Evolutionary conservation across 2,797 vertebrate species (phyloP).

Genomic region (Falco berigora): DNA sequence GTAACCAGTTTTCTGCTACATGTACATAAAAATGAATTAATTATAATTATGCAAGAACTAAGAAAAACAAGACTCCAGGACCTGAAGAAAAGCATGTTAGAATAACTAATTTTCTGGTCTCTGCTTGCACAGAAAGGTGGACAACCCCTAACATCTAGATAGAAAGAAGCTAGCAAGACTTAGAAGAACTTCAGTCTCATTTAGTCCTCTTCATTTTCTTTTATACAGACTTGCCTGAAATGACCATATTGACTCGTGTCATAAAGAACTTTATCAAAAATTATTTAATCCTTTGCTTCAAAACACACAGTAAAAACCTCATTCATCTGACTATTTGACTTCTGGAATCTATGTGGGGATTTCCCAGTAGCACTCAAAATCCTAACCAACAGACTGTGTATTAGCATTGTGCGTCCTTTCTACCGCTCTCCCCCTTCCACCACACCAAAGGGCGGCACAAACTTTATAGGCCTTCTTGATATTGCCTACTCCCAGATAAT

Average conservation of each 20-base stretch:
- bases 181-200: background rate
- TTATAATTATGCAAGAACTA: background rate
- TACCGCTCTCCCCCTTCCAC: background rate
- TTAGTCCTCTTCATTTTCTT: background rate
- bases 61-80: background rate
- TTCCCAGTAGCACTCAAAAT: background rate
- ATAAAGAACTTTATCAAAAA: background rate
- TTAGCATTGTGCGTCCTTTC: background rate
- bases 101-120: background rate
- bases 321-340: background rate
- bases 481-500: background rate
- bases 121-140: background rate
- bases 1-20: background rate
- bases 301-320: background rate
- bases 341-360: background rate
- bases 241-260: background rate
- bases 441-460: background rate
- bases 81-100: background rate
- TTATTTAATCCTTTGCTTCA: background rate
- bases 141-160: background rate
- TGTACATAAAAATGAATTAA: background rate
- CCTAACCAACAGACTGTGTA: background rate
- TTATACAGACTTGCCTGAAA: background rate
- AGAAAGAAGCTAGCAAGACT: background rate
- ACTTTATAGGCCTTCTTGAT: background rate